Conservation (phyloP, 2,797 vertebrate species). For the Champsocephalus esox region DNA sequence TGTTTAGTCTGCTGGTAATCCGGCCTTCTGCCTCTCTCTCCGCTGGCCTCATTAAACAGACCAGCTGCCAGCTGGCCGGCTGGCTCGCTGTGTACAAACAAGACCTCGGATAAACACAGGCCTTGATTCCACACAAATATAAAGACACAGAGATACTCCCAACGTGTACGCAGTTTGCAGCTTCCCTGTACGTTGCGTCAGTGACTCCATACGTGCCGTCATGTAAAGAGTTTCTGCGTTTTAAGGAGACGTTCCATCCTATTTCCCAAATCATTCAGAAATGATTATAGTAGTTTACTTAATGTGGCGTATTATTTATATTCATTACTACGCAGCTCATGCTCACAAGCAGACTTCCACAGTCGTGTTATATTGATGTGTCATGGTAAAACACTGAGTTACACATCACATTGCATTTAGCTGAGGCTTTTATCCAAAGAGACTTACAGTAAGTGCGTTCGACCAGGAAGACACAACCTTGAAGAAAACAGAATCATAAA, state of each 20-base stretch:
- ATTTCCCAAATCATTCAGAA: no score
- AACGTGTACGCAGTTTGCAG: not conserved
- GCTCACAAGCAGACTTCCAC: not conserved
- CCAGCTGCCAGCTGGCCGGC: constrained; percentile 59
- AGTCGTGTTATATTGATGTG: not conserved
- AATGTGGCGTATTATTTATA: no score
- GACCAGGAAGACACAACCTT: no score
- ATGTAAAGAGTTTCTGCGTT: not conserved
- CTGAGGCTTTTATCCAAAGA: no score
- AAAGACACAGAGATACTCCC: constrained; percentile 7
- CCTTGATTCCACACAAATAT: constrained; percentile 33
- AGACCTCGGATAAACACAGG: constrained; percentile 60
- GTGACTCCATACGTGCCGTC: not conserved
- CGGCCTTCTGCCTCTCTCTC: constrained; percentile 54
- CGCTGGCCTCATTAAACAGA: constrained; percentile 68
- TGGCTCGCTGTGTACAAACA: constrained; percentile 70
- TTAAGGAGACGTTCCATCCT: not conserved
- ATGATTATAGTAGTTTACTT: no score
- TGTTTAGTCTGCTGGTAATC: constrained; percentile 70
- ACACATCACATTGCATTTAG: no score
- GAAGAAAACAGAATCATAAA: no score
- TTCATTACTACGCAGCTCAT: not conserved
- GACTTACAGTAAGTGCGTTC: no score
- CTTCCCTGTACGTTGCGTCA: not conserved
- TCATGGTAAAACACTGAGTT: not conserved